Base-by-base conservation (phyloP, 2,888 invertebrate genomes). In the Acanthosepion esculentum region DNA sequence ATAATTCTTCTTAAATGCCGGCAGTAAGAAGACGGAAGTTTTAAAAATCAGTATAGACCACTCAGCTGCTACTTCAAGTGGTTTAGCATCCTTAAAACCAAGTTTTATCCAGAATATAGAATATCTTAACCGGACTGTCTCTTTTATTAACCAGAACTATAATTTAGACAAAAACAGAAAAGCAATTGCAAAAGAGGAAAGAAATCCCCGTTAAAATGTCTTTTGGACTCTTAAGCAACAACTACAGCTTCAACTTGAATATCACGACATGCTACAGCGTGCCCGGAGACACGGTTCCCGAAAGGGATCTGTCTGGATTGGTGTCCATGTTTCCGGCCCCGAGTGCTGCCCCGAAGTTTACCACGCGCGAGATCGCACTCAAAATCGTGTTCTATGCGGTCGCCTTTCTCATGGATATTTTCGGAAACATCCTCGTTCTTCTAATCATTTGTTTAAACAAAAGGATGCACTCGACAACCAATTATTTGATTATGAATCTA, bases 401-500 rank as follows among this genome's bases (percentile, higher is more conserved):
- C 0, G 96, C 97, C 2, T 96, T 97, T 91, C 50, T 96, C 0
- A 23, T 96, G 93, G 96, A 96, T 93, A 94, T 97, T 48, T 95
- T 96, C 12, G 97, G 97, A 33, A 97, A 97, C 94, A 95, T 95
- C 23, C 95, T 96, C 20, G 96, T 97, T 12, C 94, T 97, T 20
- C 92, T 96, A n/a, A 96, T 96, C 23, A 96, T 97, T n/a, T 94
- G 95, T 15, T 94, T 96, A 15, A 96, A 96, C 95, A 95, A 95
- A 92, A 95, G 96, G 33, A 96, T 97, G 96, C 95, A 96, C 91
- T 96, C 96, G 2, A 95, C 96, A 0, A 96, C 97, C 48, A 96
- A 96, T 94, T 94, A 96, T 92, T 95, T 97, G 55, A 96, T 97
- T 20, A 94, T 96, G 92, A 97, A 97, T 94, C 95, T 97, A 93